A percentile compares a stretch with the other conserved stretches of the same genome.
These are phyloP conservation scores for Stomatorhinus walkeri DNA, from an alignment of 2,797 vertebrate genomes.

Conservation along the genomic window DNA sequence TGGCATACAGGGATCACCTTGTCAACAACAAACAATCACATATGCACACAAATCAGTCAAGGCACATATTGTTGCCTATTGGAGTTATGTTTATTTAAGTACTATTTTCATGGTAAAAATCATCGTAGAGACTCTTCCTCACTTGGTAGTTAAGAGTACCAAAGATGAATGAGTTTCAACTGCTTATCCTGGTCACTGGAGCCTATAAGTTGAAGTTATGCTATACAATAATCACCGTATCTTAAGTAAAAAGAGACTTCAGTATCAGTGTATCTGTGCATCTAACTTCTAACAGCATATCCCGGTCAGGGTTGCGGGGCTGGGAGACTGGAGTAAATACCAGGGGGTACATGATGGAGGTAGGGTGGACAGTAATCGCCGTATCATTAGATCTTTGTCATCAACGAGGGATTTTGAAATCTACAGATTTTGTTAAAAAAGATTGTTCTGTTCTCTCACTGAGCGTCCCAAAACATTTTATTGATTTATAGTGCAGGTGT, in stretches of 20 bases:
- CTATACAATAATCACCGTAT: not conserved
- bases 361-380: not conserved
- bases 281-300: not conserved
- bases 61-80: not conserved
- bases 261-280: not conserved
- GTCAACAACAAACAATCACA: not conserved
- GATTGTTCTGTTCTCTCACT: not conserved
- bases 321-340: not conserved
- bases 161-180: not conserved
- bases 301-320: not conserved
- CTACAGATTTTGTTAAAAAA: not conserved
- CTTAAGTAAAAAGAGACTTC: not conserved
- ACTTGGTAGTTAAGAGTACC: not conserved
- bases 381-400: no score
- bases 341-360: not conserved
- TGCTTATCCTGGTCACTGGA: not conserved
- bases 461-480: not conserved
- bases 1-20: not conserved
- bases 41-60: not conserved
- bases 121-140: not conserved
- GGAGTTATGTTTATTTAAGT: not conserved
- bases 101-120: not conserved
- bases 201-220: not conserved
- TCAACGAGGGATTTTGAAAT: not conserved
- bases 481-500: not conserved